Percentiles rank a stretch among this genome's conserved stretches.
These are phyloP conservation scores for Paradoxurus hermaphroditus DNA, from an alignment of 2,113 vertebrate species.

Conservation along the genomic window DNA sequence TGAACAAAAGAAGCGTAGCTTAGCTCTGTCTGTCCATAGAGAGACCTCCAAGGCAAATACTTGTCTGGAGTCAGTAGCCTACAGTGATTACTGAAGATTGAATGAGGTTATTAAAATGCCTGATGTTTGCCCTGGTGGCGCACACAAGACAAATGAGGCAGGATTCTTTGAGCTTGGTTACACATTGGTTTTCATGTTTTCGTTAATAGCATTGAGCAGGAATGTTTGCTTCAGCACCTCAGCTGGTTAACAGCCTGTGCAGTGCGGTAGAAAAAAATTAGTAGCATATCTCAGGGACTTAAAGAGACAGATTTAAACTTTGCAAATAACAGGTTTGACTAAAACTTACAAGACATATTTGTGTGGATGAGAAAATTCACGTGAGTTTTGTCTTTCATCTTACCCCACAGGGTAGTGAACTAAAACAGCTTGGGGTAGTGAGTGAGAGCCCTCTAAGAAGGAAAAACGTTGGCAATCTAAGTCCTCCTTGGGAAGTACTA, in stretches of 20 bases:
- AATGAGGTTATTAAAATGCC: conserved; percentile 24
- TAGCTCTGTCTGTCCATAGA: background rate
- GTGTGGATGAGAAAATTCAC: background rate
- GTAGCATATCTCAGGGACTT: background rate
- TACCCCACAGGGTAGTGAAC: background rate
- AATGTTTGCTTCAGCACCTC: background rate
- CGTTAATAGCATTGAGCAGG: background rate
- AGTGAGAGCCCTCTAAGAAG: background rate
- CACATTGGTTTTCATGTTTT: background rate
- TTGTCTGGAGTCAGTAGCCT: conserved; percentile 37
- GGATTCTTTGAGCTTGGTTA: conserved; percentile 26
- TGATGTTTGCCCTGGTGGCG: background rate
- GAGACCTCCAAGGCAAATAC: conserved; percentile 56
- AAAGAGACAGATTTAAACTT: conserved; percentile 22
- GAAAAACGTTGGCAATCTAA: background rate
- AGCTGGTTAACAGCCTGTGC: background rate
- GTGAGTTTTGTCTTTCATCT: background rate
- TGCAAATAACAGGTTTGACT: background rate
- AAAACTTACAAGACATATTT: background rate
- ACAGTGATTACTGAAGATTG: background rate
- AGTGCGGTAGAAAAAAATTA: background rate
- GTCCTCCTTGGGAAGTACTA: background rate
- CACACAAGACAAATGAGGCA: background rate
- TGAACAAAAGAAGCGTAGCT: conserved; percentile 3
- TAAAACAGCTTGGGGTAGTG: background rate